A percentile compares a stretch with the other conserved stretches of the same genome.
Evolutionary conservation across 2,888 invertebrate species (phyloP).

Genomic region (Phorcus lineatus): DNA sequence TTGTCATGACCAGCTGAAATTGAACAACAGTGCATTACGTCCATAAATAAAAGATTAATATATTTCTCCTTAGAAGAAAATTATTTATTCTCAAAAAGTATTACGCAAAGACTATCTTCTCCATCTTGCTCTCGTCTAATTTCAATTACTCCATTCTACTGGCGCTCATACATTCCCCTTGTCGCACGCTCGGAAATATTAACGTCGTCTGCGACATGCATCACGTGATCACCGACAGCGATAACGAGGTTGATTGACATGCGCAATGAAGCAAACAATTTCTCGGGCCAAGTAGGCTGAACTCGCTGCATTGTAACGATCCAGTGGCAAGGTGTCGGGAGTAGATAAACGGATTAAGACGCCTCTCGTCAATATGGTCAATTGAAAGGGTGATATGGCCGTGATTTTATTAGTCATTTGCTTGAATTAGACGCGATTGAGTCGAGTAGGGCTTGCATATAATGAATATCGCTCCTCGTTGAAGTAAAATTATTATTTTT

Average conservation of each 20-base stretch:
- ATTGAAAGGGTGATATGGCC: neutral
- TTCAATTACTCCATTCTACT: neutral
- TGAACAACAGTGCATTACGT: too few species aligned
- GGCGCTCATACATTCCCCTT: neutral
- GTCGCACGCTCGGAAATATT: neutral
- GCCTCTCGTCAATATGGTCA: neutral
- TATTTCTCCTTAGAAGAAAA: too few species aligned
- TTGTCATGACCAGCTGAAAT: too few species aligned
- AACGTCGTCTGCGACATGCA: conserved; percentile 5
- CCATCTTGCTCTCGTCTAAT: neutral
- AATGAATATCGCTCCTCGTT: conserved; percentile 5
- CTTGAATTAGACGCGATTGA: neutral
- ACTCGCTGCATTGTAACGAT: neutral
- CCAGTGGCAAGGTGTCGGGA: neutral
- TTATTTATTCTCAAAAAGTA: too few species aligned
- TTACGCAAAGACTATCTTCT: neutral
- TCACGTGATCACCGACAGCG: neutral
- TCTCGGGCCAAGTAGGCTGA: neutral
- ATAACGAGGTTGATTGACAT: neutral
- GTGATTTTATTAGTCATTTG: conserved; percentile 1
- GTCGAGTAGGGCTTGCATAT: neutral
- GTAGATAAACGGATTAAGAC: neutral
- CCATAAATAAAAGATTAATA: too few species aligned
- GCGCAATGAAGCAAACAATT: conserved; percentile 11
- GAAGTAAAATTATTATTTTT: conserved; percentile 4